A percentile compares a stretch with the other conserved stretches of the same genome.
These are phyloP conservation scores for Eupithecia abbreviata DNA, from an alignment of 2,888 invertebrate genomes.

Conservation along the genomic window DNA sequence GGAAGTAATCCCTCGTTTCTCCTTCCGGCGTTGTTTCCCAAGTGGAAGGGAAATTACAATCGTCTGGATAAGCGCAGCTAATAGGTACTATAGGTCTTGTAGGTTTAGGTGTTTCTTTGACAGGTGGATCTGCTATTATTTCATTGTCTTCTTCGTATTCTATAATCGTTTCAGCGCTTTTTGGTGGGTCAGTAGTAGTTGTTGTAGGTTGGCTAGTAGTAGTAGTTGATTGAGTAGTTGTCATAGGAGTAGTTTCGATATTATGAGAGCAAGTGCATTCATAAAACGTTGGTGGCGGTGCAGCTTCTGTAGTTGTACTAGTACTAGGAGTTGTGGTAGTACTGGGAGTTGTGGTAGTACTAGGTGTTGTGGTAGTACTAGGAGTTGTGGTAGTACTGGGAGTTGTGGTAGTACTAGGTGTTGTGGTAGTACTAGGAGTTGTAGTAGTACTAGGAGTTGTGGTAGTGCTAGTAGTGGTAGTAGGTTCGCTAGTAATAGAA, in stretches of 20 bases:
- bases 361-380: slow-evolving; percentile 15
- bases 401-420: slow-evolving; percentile 1
- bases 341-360: neutral
- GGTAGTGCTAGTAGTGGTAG: neutral
- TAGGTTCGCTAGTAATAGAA: neutral
- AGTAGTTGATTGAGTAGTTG: neutral
- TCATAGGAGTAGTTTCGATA: neutral
- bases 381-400: slow-evolving; percentile 25
- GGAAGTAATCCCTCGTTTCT: slow-evolving; percentile 71
- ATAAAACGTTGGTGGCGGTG: neutral
- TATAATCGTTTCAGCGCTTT: slow-evolving; percentile 14
- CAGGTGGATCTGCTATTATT: neutral
- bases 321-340: neutral
- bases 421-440: slow-evolving; percentile 12
- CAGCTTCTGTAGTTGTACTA: slow-evolving; percentile 10
- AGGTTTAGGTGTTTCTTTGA: slow-evolving; percentile 9
- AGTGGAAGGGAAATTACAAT: slow-evolving; percentile 62
- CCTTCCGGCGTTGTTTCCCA: slow-evolving; percentile 73
- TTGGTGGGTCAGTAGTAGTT: neutral
- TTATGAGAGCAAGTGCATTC: neutral
- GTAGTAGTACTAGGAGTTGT: slow-evolving; percentile 26
- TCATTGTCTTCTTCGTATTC: slow-evolving; percentile 15
- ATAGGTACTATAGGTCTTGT: neutral
- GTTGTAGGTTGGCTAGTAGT: neutral
- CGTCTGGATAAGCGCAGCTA: slow-evolving; percentile 31